Percentiles rank a stretch among this genome's conserved stretches.
Evolutionary conservation across 2,888 invertebrate species (phyloP).

Genomic region (Drosophila kanekoi): DNA sequence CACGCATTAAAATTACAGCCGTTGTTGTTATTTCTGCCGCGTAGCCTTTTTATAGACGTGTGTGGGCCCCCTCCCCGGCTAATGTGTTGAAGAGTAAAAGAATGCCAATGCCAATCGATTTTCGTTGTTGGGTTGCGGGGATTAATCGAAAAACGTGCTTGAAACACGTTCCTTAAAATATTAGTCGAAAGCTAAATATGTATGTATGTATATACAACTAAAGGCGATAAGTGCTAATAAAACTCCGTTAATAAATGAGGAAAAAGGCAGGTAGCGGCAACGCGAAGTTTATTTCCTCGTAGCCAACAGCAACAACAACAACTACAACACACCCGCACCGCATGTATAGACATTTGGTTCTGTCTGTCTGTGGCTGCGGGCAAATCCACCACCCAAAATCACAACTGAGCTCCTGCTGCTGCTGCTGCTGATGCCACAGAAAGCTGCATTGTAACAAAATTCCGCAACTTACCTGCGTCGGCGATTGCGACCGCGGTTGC

Average conservation of each 20-base stretch:
- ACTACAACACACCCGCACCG: constrained; percentile 31
- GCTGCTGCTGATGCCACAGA: constrained; percentile 7
- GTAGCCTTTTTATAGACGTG: constrained; percentile 52
- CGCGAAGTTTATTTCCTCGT: constrained; percentile 26
- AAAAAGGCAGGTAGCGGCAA: constrained; percentile 1
- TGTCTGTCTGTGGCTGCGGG: constrained; percentile 41
- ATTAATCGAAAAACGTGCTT: constrained; percentile 66
- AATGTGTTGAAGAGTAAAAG: constrained; percentile 17
- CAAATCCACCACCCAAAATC: constrained; percentile 64
- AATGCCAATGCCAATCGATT: constrained; percentile 71
- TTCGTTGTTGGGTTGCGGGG: constrained; percentile 56
- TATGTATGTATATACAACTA: background rate
- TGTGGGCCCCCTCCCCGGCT: constrained; percentile 15
- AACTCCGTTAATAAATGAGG: constrained; percentile 6
- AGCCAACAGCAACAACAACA: constrained; percentile 22
- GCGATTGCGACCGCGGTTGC: constrained; percentile 24
- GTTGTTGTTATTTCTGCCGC: constrained; percentile 11
- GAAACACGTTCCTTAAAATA: constrained; percentile 12
- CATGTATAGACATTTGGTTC: constrained; percentile 60
- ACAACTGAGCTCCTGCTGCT: constrained; percentile 38
- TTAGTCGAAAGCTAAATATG: constrained; percentile 23
- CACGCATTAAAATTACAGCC: constrained; percentile 42
- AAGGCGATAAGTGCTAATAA: constrained; percentile 25
- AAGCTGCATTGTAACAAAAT: constrained; percentile 61
- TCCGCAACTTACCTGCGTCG: constrained; percentile 70